Evolutionary conservation across 2,113 vertebrate species (phyloP), one percentile per base, ranked within the genome.

Genomic region (Nibea coibor): DNA sequence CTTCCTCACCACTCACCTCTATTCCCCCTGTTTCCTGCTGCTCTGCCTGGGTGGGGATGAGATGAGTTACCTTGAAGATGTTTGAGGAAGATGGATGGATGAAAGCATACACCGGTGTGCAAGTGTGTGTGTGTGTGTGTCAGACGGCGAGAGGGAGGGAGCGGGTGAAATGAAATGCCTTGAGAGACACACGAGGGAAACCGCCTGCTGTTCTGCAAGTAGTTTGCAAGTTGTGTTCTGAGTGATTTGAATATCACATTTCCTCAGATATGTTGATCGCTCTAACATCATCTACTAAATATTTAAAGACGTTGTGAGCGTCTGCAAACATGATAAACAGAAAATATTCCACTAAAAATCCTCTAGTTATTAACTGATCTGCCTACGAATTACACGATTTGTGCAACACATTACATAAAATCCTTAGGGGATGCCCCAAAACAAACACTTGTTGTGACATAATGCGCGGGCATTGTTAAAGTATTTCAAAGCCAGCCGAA

Each of bases 201-300:
- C 64, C 48, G 35, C 43, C 43, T 3, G 65, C 72, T 78, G 56
- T 71, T 88, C 83, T 87, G 47, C 71, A 83, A 62, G 51, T 56
- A 54, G 20, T 75, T 85, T 88, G 58, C 78, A 80, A 82, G 48
- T 73, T 48, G 31, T n/a, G 50, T 39, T 59, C 47, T 5, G 9
- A 59, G 12, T 61, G 26, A 75, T 82, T 66, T 87, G 64, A 84
- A 78, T 62, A 70, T 74, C 20, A 80, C 45, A 83, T 69, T 53
- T 68, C 26, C 74, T 72, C 51, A 56, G 20, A 72, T 61, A 50
- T 72, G 53, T 48, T 43, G n/a, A 80, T n/a, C 3, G 2, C 78
- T 75, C 50, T 39, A 43, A 75, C 54, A 75, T 69, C 73, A 11
- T 66, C 19, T 51, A 35, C 47, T 62, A 50, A 79, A 62, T 67